Conservation (phyloP, 2,888 invertebrate species). For the Galerucella calmariensis region DNA sequence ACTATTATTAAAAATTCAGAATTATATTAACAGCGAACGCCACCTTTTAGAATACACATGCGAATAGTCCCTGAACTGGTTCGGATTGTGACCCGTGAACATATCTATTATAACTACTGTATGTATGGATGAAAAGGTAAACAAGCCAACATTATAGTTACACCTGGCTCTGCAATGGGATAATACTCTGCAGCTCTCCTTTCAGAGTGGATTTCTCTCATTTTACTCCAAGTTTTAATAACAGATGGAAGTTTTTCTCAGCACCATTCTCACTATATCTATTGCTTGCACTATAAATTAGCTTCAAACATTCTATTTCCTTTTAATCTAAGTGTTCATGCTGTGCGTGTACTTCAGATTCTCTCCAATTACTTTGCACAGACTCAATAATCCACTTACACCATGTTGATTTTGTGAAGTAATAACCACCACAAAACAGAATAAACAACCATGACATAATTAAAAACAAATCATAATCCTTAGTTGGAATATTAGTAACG, state of each 20-base stretch:
- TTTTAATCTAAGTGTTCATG: slow-evolving; percentile 72
- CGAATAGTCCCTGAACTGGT: too few relatives aligned
- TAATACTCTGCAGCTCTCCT: too few relatives aligned
- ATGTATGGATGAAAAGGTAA: too few relatives aligned
- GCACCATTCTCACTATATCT: not conserved
- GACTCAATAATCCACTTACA: slow-evolving; percentile 86
- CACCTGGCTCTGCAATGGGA: too few relatives aligned
- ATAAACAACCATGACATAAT: slow-evolving; percentile 89
- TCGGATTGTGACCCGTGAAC: too few relatives aligned
- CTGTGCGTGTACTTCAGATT: slow-evolving; percentile 85
- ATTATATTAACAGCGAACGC: too few relatives aligned
- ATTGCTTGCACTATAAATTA: not conserved
- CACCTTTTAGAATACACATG: too few relatives aligned
- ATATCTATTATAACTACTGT: too few relatives aligned
- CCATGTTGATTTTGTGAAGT: slow-evolving; percentile 80
- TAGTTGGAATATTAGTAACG: slow-evolving; percentile 79
- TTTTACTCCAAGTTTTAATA: too few relatives aligned
- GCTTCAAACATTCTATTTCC: not conserved
- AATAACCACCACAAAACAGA: slow-evolving; percentile 76
- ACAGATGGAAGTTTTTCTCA: not conserved
- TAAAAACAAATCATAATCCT: slow-evolving; percentile 84
- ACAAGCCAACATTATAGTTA: too few relatives aligned
- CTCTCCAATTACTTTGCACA: slow-evolving; percentile 87
- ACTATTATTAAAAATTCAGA: too few relatives aligned
- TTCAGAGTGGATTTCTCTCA: too few relatives aligned